These are phyloP conservation scores for Aptenodytes patagonicus DNA, from an alignment of 2,113 vertebrate genomes.

Conservation along the genomic window DNA sequence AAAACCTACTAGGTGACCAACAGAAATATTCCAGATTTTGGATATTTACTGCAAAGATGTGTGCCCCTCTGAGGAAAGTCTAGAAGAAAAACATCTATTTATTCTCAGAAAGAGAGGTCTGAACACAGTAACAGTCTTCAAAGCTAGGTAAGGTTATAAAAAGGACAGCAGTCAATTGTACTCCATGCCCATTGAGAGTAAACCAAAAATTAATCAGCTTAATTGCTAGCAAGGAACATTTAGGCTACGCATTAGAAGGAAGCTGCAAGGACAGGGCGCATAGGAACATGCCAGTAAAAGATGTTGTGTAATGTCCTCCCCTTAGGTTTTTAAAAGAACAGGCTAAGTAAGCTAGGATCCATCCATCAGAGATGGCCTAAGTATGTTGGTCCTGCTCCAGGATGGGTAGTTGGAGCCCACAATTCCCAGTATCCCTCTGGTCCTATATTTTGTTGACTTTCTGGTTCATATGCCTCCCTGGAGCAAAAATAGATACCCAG, in stretches of 20 bases:
- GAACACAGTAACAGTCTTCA: background rate
- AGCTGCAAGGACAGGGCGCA: background rate
- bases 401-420: background rate
- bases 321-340: background rate
- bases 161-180: background rate
- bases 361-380: background rate
- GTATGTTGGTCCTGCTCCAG: background rate
- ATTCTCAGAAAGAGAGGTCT: background rate
- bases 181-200: background rate
- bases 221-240: background rate
- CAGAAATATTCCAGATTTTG: background rate
- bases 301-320: background rate
- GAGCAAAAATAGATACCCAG: background rate
- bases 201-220: conserved; percentile 21
- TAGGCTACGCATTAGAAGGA: background rate
- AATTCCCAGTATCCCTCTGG: background rate
- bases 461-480: background rate
- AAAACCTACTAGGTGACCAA: background rate
- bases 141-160: background rate
- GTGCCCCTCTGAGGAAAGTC: background rate
- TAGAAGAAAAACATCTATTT: background rate
- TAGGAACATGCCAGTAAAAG: background rate
- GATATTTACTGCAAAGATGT: background rate
- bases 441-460: background rate
- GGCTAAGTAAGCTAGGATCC: background rate